Evolutionary conservation across 1,140 invertebrate species (phyloP).

Genomic region (Hyles euphorbiae): DNA sequence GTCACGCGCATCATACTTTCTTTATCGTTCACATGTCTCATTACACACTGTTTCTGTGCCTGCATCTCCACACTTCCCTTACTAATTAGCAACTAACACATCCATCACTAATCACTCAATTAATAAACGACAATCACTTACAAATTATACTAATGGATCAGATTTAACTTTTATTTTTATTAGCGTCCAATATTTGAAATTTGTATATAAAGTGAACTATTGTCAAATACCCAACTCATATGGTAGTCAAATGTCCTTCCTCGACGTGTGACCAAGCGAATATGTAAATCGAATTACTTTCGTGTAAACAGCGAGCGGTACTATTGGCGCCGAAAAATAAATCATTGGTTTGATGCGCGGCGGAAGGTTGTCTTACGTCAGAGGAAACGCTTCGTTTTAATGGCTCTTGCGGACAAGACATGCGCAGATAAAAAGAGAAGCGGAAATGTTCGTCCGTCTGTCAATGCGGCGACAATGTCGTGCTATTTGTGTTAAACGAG

Average conservation of each 20-base stretch:
- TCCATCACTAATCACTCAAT: no score
- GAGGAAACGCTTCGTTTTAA: conserved; percentile 49
- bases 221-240: not conserved
- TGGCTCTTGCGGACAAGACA: conserved; percentile 28
- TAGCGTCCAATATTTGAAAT: no score
- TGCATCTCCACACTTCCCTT: conserved; percentile 1
- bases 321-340: not conserved
- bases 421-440: conserved; percentile 55
- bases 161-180: no score
- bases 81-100: no score
- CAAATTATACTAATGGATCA: no score
- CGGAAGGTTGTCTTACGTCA: conserved; percentile 51
- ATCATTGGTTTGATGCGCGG: conserved; percentile 29
- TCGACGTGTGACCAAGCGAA: conserved; percentile 13
- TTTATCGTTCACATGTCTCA: conserved; percentile 38
- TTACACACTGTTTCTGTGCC: conserved; percentile 31
- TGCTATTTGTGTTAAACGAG: conserved; percentile 71
- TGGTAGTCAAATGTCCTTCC: conserved; percentile 27
- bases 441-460: conserved; percentile 65
- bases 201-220: conserved; percentile 2
- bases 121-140: no score
- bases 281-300: conserved; percentile 32
- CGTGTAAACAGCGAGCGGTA: no score
- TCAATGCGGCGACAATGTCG: conserved; percentile 67
- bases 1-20: conserved; percentile 50